phyloP scores from a whole-genome alignment of 2,888 invertebrate species.

The Acrobasis repandana region DNA sequence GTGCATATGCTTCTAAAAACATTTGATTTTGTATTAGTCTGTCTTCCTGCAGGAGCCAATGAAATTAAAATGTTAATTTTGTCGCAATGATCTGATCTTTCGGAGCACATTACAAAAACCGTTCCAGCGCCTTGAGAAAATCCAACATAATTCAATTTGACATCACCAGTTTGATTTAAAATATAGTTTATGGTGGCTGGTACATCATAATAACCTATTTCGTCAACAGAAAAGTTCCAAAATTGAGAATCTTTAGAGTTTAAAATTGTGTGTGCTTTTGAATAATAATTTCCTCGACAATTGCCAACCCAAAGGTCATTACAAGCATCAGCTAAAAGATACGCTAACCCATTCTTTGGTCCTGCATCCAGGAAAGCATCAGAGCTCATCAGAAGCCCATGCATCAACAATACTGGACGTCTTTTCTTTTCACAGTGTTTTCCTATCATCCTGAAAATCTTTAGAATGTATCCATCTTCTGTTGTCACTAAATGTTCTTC shows the following conservation, averaged over 20 bases:
- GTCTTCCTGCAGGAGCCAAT: constrained; percentile 84
- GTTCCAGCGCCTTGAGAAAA: constrained; percentile 89
- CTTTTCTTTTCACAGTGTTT: constrained; percentile 38
- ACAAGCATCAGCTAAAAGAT: constrained; percentile 44
- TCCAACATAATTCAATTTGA: constrained; percentile 81
- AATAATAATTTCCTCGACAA: constrained; percentile 69
- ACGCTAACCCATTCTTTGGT: constrained; percentile 46
- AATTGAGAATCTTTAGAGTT: constrained; percentile 63
- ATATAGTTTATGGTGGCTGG: constrained; percentile 82
- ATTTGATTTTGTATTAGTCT: constrained; percentile 65
- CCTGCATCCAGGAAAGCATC: constrained; percentile 64
- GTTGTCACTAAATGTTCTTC: constrained; percentile 58
- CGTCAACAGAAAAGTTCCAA: constrained; percentile 88
- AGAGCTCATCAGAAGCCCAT: constrained; percentile 60
- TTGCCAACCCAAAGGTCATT: constrained; percentile 56
- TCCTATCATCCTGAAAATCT: constrained; percentile 50
- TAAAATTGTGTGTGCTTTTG: constrained; percentile 74
- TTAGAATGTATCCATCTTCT: constrained; percentile 62
- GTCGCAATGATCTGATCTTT: constrained; percentile 84
- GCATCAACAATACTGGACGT: constrained; percentile 62
- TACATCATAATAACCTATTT: constrained; percentile 89
- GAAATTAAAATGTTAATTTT: constrained; percentile 84
- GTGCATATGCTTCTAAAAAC: constrained; percentile 37
- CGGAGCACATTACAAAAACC: constrained; percentile 86
- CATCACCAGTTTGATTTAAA: constrained; percentile 44